Evolutionary conservation across 2,113 vertebrate species (phyloP), one percentile per base, ranked within the genome.

Genomic region (Hypocryptadius cinnamomeus): DNA sequence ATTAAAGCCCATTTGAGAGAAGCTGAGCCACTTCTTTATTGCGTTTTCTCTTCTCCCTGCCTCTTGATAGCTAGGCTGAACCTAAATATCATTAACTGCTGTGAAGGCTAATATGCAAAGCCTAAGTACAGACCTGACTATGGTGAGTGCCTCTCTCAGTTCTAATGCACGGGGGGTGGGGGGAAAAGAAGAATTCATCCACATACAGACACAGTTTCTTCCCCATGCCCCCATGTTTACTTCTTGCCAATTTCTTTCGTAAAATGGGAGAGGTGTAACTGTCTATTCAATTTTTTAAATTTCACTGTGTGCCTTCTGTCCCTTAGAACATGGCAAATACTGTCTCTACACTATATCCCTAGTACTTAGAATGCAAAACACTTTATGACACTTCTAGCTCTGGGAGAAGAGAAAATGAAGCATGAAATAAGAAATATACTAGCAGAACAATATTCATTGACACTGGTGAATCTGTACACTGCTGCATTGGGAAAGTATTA

Each of bases 341-440:
- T 93, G 79, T 86, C 88, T 93, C 91, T 91, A 95, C 96, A 93
- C 81, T 92, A 95, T 88, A 96, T 88, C 84, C 79, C 85, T 77
- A 74, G 93, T 85, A 95, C 88, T 96, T 96, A 93, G 69, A 95
- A 97, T 95, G 95, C 89, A 96, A 95, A 95, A 92, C 90, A 92
- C 82, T 96, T 97, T 93, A 97, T 94, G 95, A 94, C 85, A 95
- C 92, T 90, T 96, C 92, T 93, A 92, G 94, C 94, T 97, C 72
- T 91, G 93, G 93, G 79, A 97, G 89, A 96, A 97, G 63, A 93
- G 92, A 96, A 96, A 96, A 97, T 96, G 96, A 97, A 97, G 96
- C 96, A 97, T 97, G 96, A 97, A 97, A 96, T 97, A 97, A 96
- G 96, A 96, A 97, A 96, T 96, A 96, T 94, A 95, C 91, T 95